Conservation (phyloP, 2,888 invertebrate species). For the Rotaria socialis region DNA sequence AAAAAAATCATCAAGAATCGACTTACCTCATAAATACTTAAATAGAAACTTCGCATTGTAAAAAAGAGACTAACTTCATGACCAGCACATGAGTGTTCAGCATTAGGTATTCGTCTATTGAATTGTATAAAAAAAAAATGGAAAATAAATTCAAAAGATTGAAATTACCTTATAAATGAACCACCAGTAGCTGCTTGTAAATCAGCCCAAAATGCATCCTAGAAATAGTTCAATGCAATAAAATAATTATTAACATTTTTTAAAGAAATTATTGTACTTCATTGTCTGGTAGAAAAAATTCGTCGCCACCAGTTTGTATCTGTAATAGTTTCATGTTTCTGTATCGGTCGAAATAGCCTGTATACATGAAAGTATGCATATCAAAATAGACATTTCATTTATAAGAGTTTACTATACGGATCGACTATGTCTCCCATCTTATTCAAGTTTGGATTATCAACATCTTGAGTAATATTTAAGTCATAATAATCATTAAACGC, state of each 20-base stretch:
- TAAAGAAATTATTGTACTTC: constrained; percentile 48
- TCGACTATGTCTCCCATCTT: constrained; percentile 51
- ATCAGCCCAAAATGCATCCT: constrained; percentile 43
- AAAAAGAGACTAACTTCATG: constrained; percentile 46
- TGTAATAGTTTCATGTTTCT: constrained; percentile 51
- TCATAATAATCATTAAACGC: constrained; percentile 53
- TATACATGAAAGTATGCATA: background rate
- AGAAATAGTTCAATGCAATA: background rate
- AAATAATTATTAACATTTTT: too few relatives aligned
- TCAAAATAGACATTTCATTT: background rate
- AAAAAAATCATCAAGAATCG: background rate
- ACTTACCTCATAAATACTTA: constrained; percentile 44
- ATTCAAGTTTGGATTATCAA: constrained; percentile 50
- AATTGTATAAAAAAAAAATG: background rate
- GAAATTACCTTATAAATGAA: background rate
- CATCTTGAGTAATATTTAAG: constrained; percentile 51
- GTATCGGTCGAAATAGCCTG: constrained; percentile 52
- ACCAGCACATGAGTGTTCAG: constrained; percentile 47
- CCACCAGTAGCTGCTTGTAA: constrained; percentile 50
- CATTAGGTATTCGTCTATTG: constrained; percentile 40
- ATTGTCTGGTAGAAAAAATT: constrained; percentile 54
- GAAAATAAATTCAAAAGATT: background rate
- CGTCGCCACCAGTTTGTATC: constrained; percentile 52
- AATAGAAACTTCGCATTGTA: constrained; percentile 42
- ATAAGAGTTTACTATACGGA: constrained; percentile 48